Evolutionary conservation across 37 sponge, comb jelly and placozoan species (phyloP), one percentile per base, ranked within the genome.

Genomic region (Halichondria panicea): DNA sequence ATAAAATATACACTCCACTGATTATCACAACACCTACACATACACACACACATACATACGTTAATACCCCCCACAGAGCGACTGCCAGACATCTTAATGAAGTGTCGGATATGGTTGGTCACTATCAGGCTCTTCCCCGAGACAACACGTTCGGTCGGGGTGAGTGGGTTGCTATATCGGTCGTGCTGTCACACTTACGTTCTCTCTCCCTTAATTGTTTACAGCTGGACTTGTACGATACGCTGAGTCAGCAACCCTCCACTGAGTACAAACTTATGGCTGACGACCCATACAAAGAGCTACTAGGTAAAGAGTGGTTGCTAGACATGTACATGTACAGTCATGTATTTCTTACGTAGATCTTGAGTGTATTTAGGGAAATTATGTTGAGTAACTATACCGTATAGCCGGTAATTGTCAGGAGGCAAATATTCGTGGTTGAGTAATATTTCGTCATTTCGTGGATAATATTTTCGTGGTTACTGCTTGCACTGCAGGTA

Each of bases 111-210:
- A 0, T 75, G 79, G 71, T 59, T 92, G 13, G 85, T 70, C 15
- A 60, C 76, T 21, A 59, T 92, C 71, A 84, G 72, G 24, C 59
- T 83, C 28, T 92, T 92, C 62, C 93, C 93, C 0, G 89, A 92
- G 7, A 80, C 81, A 9, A 72, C 66, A 19, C 52, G 71, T 15
- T 88, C 85, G 32, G 32, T 88, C 15, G 93, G 93, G 55, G 91
- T 84, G 31, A 79, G 84, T 67, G 0, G 1, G 21, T 1, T 31
- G 24, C 13, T 22, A 28, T 68, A 68, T 68, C 5, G 21, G 43
- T 6, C 35, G 38, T 11, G 4, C 33, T 34, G 8, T 58, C n/a
- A 36, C 25, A 70, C 27, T 15, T 3, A 15, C 19, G 25, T 42
- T 6, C 21, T 62, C 4, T 77, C 50, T 61, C 25, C 39, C 38